Percentiles rank a stretch among this genome's conserved stretches.
Conservation (phyloP, 2,113 vertebrate species). For the Mesoclemmys tuberculata region DNA sequence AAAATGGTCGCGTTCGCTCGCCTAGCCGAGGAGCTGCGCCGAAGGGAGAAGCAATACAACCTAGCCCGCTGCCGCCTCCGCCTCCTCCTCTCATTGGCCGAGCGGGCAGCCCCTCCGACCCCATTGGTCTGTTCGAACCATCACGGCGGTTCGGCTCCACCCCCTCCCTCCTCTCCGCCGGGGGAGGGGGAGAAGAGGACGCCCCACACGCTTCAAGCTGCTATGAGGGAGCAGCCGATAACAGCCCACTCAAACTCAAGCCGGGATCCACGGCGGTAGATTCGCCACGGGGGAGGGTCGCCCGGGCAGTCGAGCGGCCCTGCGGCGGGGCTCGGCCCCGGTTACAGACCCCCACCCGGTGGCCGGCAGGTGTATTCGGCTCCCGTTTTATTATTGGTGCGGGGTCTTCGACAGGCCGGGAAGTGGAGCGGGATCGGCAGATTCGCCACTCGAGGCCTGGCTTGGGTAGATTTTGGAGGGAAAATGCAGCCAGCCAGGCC, state of each 20-base stretch:
- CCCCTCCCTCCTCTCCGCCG: constrained; percentile 51
- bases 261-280: constrained; percentile 16
- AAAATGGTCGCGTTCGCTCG: constrained; percentile 84
- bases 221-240: constrained; percentile 55
- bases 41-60: constrained; percentile 70
- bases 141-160: constrained; percentile 62
- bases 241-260: neutral
- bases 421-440: constrained; percentile 31
- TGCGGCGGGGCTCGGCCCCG: neutral
- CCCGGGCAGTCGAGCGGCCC: neutral
- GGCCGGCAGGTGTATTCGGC: accelerated
- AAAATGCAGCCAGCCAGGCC: constrained; percentile 15
- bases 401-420: accelerated
- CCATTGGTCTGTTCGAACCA: constrained; percentile 79
- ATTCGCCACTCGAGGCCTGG: constrained; percentile 63
- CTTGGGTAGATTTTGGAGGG: constrained; percentile 56
- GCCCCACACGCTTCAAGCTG: constrained; percentile 67
- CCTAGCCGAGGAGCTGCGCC: constrained; percentile 81
- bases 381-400: accelerated
- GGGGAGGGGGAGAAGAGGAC: constrained; percentile 18
- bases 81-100: constrained; percentile 55
- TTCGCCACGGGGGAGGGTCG: neutral
- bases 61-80: constrained; percentile 57
- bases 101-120: accelerated
- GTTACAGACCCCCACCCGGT: accelerated